phyloP scores from a whole-genome alignment of 2,797 vertebrate species.

The Capromys pilorides region DNA sequence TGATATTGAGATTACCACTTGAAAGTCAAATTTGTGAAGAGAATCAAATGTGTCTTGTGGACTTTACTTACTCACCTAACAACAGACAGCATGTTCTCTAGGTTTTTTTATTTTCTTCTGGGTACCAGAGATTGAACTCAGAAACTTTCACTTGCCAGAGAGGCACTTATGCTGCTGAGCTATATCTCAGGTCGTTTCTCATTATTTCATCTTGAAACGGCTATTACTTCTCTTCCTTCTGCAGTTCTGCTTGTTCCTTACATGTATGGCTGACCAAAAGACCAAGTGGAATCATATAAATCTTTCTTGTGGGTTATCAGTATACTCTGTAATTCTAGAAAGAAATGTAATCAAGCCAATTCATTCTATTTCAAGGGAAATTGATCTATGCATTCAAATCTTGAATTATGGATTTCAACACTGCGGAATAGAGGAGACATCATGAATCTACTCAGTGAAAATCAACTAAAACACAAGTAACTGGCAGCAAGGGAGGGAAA shows the following conservation, averaged over 20 bases:
- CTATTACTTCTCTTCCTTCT: neutral
- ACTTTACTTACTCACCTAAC: too few relatives aligned
- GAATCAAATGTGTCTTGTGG: fast-evolving
- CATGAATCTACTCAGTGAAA: too few relatives aligned
- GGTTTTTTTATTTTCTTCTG: too few relatives aligned
- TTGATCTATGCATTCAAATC: neutral
- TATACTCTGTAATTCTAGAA: neutral
- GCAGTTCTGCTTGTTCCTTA: neutral
- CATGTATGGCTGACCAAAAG: neutral
- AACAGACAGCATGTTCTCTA: neutral
- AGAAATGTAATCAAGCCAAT: neutral
- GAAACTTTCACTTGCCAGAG: too few relatives aligned
- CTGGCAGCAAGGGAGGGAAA: too few relatives aligned
- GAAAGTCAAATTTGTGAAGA: neutral
- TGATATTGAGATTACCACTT: fast-evolving
- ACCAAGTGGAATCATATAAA: neutral
- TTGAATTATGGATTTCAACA: too few relatives aligned
- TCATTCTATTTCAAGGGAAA: neutral
- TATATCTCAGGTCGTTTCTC: too few relatives aligned
- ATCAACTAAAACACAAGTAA: too few relatives aligned
- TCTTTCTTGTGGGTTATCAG: neutral
- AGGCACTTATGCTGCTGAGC: too few relatives aligned
- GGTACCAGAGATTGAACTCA: too few relatives aligned
- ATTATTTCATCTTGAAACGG: neutral
- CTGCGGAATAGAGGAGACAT: too few relatives aligned